A percentile compares a stretch with the other conserved stretches of the same genome.
phyloP scores from a whole-genome alignment of 2,113 vertebrate genomes.

The Phyllostomus discolor region DNA sequence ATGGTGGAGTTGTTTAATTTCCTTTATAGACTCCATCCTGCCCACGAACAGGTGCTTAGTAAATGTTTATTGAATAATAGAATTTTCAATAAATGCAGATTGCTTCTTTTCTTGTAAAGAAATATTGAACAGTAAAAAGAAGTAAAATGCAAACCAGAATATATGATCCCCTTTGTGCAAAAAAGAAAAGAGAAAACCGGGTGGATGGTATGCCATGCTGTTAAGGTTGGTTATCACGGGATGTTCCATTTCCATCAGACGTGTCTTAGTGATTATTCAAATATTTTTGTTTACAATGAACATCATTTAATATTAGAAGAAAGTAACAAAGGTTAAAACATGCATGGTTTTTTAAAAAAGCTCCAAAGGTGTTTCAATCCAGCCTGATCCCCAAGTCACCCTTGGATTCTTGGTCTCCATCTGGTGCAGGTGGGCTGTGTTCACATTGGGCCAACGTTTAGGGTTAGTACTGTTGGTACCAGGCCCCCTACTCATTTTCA shows the following conservation, averaged over 20 bases:
- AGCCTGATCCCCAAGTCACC: neutral
- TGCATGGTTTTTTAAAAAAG: neutral
- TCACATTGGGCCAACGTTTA: neutral
- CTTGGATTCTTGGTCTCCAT: neutral
- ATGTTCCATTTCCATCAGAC: neutral
- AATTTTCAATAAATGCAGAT: conserved; percentile 49
- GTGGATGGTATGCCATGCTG: neutral
- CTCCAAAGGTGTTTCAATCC: neutral
- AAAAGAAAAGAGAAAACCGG: neutral
- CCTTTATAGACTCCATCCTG: conserved; percentile 34
- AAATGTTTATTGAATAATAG: conserved; percentile 60
- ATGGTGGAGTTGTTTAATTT: conserved; percentile 33
- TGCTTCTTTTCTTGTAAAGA: conserved; percentile 51
- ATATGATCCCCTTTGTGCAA: neutral
- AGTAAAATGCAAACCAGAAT: conserved; percentile 29
- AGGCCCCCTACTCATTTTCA: conserved; percentile 26
- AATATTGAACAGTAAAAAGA: conserved; percentile 47
- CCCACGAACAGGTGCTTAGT: conserved; percentile 38
- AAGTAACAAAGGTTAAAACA: neutral
- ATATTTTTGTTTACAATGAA: neutral
- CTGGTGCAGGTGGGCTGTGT: neutral
- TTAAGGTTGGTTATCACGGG: neutral
- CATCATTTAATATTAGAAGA: neutral
- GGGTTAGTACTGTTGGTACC: neutral
- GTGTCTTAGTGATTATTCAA: neutral